Conservation (phyloP, 1,140 invertebrate genomes). For the Amphibalanus amphitrite region DNA sequence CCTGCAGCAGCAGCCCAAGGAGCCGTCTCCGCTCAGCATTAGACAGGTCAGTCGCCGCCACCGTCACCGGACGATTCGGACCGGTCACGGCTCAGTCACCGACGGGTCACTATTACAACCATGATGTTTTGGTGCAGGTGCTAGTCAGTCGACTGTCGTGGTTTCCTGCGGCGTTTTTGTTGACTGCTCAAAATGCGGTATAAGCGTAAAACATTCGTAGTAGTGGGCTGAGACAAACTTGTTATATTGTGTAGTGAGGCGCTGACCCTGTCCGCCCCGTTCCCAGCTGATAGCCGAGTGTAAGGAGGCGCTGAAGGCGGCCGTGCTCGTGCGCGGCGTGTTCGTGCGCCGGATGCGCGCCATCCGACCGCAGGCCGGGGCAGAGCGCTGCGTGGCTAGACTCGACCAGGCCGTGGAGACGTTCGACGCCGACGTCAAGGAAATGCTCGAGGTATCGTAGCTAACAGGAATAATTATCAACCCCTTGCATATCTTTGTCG, state of each 20-base stretch:
- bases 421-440: constrained; percentile 59
- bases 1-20: constrained; percentile 59
- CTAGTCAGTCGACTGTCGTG: too few relatives aligned
- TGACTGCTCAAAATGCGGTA: too few relatives aligned
- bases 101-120: neutral
- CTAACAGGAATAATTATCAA: too few relatives aligned
- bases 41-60: constrained; percentile 37
- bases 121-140: neutral
- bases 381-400: constrained; percentile 29
- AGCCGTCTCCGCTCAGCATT: constrained; percentile 70
- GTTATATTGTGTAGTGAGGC: neutral
- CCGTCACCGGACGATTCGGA: neutral
- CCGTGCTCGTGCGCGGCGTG: constrained; percentile 52
- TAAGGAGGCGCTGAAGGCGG: constrained; percentile 62
- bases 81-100: neutral
- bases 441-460: constrained; percentile 49
- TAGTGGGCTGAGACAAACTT: neutral
- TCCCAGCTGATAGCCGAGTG: constrained; percentile 63
- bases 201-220: neutral
- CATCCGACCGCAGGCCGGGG: constrained; percentile 32
- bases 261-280: constrained; percentile 3
- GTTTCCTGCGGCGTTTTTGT: too few relatives aligned
- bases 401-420: constrained; percentile 37
- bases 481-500: too few relatives aligned
- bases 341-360: constrained; percentile 44